phyloP scores from a whole-genome alignment of 2,113 vertebrate species.

The Polypterus bichir region DNA sequence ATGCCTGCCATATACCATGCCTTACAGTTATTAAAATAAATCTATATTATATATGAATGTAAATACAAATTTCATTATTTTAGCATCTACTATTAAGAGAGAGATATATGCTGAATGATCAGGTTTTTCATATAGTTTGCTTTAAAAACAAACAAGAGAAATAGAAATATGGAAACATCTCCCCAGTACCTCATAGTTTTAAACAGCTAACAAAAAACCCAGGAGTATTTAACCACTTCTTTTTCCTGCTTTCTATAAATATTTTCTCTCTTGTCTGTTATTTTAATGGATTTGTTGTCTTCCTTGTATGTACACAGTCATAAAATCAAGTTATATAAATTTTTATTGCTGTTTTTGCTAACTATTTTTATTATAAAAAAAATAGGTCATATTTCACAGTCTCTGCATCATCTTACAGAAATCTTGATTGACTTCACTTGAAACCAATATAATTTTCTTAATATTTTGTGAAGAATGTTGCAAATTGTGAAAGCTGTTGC shows the following conservation, averaged over 20 bases:
- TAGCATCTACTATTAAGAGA: constrained; percentile 28
- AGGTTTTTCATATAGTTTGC: constrained; percentile 3
- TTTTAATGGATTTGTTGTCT: constrained; percentile 20
- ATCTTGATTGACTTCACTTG: no score
- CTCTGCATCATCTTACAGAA: no score
- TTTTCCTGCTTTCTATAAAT: constrained; percentile 8
- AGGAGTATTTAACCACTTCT: not conserved
- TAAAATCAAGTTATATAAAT: no score
- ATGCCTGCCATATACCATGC: constrained; percentile 54
- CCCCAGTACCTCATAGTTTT: constrained; percentile 9
- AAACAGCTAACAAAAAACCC: not conserved
- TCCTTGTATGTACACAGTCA: constrained; percentile 18
- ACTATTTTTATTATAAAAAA: no score
- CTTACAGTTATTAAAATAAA: constrained; percentile 44
- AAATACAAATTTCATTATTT: constrained; percentile 55
- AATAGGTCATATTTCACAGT: no score
- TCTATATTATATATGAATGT: constrained; percentile 53
- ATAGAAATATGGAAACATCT: not conserved
- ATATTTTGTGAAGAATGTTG: constrained; percentile 14
- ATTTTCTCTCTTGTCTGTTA: constrained; percentile 9
- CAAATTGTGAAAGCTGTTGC: constrained; percentile 1
- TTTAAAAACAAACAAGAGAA: not conserved
- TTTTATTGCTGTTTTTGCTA: no score
- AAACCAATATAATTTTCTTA: constrained; percentile 26
- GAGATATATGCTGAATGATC: not conserved